Conservation (phyloP, 2,888 invertebrate species). For the Eupithecia pulchellata region DNA sequence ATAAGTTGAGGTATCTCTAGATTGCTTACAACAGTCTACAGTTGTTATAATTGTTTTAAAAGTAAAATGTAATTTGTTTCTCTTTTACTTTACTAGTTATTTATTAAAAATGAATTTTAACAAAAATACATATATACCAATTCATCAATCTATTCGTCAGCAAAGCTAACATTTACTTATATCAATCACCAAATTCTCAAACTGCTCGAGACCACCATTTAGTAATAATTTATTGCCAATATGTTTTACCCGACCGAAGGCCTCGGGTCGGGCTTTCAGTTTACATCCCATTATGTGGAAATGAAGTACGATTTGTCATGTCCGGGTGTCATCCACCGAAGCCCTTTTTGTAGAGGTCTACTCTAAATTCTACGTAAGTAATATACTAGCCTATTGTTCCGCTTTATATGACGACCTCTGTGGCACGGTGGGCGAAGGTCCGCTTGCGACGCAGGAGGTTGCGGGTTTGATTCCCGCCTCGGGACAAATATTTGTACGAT, state of each 20-base stretch:
- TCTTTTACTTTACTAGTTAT: too few species aligned
- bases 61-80: too few species aligned
- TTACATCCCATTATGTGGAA: neutral
- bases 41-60: too few species aligned
- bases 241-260: neutral
- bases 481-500: too few species aligned
- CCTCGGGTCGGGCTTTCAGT: neutral
- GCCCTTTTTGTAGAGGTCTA: neutral
- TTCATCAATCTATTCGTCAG: neutral
- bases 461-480: too few species aligned
- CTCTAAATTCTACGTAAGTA: neutral
- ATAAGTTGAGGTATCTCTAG: too few species aligned
- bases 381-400: too few species aligned
- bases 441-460: too few species aligned
- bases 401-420: too few species aligned
- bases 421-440: too few species aligned
- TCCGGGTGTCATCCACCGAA: neutral
- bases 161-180: neutral
- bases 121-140: neutral
- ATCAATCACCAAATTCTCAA: neutral
- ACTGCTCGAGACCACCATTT: neutral
- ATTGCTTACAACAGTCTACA: too few species aligned
- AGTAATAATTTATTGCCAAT: constrained; percentile 2
- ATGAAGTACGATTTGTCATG: constrained; percentile 3
- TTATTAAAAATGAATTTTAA: neutral